phyloP scores from a whole-genome alignment of 2,888 invertebrate species.

The Callyntrura guangdongensis region DNA sequence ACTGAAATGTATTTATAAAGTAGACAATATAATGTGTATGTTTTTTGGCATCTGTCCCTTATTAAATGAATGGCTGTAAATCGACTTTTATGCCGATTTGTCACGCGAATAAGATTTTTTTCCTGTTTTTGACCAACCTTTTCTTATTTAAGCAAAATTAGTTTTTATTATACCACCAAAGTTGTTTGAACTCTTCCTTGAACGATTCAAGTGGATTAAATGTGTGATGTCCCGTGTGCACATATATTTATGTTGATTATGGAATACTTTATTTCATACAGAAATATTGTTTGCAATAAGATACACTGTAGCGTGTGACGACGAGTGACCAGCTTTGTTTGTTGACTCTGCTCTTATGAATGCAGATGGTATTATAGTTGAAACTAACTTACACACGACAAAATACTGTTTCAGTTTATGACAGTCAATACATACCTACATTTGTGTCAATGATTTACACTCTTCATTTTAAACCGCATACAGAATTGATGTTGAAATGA shows the following conservation, averaged over 20 bases:
- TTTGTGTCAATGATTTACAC: conserved; percentile 69
- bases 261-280: conserved; percentile 55
- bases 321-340: too few relatives aligned
- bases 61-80: conserved; percentile 62
- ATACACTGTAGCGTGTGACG: too few relatives aligned
- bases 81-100: conserved; percentile 74
- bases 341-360: too few relatives aligned
- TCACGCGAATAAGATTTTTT: conserved; percentile 74
- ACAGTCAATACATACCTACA: background rate
- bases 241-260: conserved; percentile 35
- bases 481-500: too few relatives aligned
- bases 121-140: conserved; percentile 49
- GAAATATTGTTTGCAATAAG: background rate
- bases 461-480: conserved; percentile 24
- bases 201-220: background rate
- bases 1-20: conserved; percentile 64
- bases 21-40: conserved; percentile 32
- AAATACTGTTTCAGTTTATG: conserved; percentile 12
- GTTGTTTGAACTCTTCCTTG: conserved; percentile 29
- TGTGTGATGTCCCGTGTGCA: background rate
- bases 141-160: conserved; percentile 57
- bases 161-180: conserved; percentile 42
- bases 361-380: too few relatives aligned
- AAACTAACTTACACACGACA: conserved; percentile 6
- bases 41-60: conserved; percentile 68